These are phyloP conservation scores for Caenorhabditis zanzibari DNA, from an alignment of 2,888 invertebrate species.

Conservation along the genomic window DNA sequence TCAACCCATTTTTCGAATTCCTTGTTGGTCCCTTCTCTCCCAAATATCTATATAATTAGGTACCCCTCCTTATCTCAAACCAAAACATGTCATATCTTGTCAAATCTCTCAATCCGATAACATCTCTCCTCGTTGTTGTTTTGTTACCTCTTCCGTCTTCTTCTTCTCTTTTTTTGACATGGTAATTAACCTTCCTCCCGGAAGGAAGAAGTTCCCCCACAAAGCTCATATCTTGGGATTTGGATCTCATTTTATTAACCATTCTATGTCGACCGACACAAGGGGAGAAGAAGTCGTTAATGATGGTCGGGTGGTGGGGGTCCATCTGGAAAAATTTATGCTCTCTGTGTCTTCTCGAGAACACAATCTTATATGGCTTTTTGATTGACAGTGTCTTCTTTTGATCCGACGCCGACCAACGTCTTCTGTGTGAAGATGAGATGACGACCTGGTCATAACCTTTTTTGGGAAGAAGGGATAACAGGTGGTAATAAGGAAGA, in stretches of 20 bases:
- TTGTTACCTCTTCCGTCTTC: not conserved
- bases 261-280: not conserved
- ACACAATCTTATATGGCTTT: conserved; percentile 32
- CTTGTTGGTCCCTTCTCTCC: not conserved
- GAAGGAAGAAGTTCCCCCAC: conserved; percentile 12
- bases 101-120: conserved; percentile 7
- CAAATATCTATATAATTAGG: conserved; percentile 8
- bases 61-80: not conserved
- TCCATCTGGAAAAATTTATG: conserved; percentile 36
- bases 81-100: conserved; percentile 4
- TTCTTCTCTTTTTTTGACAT: conserved; percentile 21
- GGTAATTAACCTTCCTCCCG: conserved; percentile 39
- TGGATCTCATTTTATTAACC: conserved; percentile 20
- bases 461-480: conserved; percentile 6
- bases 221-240: conserved; percentile 6
- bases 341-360: not conserved
- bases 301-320: not conserved
- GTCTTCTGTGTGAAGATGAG: not conserved
- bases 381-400: conserved; percentile 38
- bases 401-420: conserved; percentile 3
- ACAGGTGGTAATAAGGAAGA: conserved; percentile 40
- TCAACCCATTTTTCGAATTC: too few relatives aligned
- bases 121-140: too few relatives aligned
- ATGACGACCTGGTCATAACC: conserved; percentile 32
- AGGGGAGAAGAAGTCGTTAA: conserved; percentile 39